phyloP scores from a whole-genome alignment of 2,113 vertebrate genomes.

The Callopanchax toddi region DNA sequence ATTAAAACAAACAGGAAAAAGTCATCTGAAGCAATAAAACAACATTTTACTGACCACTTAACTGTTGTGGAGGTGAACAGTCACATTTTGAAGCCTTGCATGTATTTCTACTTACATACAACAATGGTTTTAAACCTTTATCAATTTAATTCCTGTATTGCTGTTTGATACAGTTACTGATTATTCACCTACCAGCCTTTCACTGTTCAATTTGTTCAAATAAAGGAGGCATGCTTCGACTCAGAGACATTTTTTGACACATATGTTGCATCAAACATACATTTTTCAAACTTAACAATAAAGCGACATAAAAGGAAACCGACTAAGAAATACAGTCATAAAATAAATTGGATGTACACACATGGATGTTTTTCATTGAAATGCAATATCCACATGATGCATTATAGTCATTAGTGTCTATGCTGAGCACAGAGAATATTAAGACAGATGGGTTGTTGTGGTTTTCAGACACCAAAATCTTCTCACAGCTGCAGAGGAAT shows the following conservation, averaged over 20 bases:
- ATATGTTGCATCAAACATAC: slow-evolving; percentile 12
- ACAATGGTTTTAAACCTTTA: too few relatives aligned
- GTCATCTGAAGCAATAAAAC: too few relatives aligned
- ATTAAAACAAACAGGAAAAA: too few relatives aligned
- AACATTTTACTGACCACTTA: too few relatives aligned
- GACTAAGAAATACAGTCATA: slow-evolving; percentile 13
- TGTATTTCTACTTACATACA: too few relatives aligned
- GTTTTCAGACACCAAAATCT: slow-evolving; percentile 23
- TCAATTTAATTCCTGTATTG: too few relatives aligned
- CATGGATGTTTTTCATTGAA: slow-evolving; percentile 55
- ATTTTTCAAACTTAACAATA: slow-evolving; percentile 22
- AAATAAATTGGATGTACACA: slow-evolving; percentile 10
- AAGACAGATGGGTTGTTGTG: slow-evolving; percentile 54
- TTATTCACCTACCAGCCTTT: neutral
- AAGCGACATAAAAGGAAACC: slow-evolving; percentile 1
- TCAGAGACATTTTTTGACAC: slow-evolving; percentile 24
- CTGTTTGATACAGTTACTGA: too few relatives aligned
- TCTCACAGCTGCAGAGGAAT: slow-evolving; percentile 19
- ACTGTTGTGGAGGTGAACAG: too few relatives aligned
- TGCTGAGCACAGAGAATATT: slow-evolving; percentile 47
- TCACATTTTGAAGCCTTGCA: too few relatives aligned
- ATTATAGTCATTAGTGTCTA: slow-evolving; percentile 67
- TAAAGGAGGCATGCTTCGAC: neutral
- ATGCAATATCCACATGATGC: slow-evolving; percentile 65
- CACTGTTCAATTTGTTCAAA: neutral